These are phyloP conservation scores for Mixornis gularis DNA, from an alignment of 2,113 vertebrate genomes.

Conservation along the genomic window DNA sequence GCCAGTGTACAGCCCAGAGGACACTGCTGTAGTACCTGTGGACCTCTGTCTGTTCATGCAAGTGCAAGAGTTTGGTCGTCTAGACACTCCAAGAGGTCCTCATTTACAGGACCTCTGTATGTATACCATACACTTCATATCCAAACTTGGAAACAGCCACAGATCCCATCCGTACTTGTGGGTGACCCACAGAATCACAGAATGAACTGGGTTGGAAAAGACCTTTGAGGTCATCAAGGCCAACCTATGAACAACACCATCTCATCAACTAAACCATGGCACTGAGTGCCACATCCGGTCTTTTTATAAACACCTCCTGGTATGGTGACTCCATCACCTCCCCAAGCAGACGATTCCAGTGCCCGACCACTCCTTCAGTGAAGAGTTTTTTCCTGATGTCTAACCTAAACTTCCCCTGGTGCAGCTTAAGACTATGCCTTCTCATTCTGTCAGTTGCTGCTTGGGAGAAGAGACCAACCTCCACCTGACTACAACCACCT, in stretches of 20 bases:
- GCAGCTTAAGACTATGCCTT: neutral
- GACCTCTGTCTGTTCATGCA: neutral
- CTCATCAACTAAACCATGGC: neutral
- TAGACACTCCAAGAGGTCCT: neutral
- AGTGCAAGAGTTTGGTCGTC: neutral
- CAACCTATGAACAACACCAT: neutral
- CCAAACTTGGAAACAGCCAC: neutral
- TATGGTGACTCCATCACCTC: neutral
- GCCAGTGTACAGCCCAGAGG: neutral
- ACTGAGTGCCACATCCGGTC: neutral
- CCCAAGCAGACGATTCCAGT: accelerated
- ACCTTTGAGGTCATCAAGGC: neutral
- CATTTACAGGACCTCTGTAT: neutral
- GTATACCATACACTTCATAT: neutral
- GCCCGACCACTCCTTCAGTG: neutral
- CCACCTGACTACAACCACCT: neutral
- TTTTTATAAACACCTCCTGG: accelerated
- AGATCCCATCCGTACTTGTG: neutral
- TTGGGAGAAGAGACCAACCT: accelerated
- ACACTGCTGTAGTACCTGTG: neutral
- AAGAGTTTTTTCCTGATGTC: neutral
- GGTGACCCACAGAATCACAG: neutral
- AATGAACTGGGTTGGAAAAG: neutral
- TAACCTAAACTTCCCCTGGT: neutral
- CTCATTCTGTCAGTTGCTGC: accelerated